Evolutionary conservation across 2,888 invertebrate genomes (phyloP).

Genomic region (Sericinus montela): DNA sequence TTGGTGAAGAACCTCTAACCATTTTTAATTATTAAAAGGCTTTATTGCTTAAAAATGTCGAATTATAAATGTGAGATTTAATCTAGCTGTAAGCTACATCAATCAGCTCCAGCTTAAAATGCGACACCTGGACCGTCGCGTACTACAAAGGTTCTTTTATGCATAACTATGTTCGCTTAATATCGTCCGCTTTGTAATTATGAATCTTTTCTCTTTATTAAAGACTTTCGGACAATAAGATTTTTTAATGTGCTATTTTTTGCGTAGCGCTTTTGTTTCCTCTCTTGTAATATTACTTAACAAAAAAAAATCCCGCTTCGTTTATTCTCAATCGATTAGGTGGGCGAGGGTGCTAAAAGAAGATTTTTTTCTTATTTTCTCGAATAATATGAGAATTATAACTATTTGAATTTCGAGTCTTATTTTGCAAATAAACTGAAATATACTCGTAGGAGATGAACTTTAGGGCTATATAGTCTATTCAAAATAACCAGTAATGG

Average conservation of each 20-base stretch:
- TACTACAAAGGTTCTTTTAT: slow-evolving; percentile 1
- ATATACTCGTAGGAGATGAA: too few species aligned
- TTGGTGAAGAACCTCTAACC: too few species aligned
- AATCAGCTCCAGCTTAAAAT: slow-evolving; percentile 1
- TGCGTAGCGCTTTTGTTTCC: slow-evolving; percentile 14
- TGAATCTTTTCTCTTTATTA: slow-evolving; percentile 18
- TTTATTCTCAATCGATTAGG: slow-evolving; percentile 18
- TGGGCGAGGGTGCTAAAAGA: slow-evolving; percentile 14
- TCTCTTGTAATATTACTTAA: slow-evolving; percentile 13
- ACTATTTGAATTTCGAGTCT: too few species aligned
- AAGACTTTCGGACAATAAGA: slow-evolving; percentile 19
- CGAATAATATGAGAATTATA: too few species aligned
- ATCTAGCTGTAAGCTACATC: background rate
- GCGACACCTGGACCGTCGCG: slow-evolving; percentile 2
- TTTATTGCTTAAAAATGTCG: too few species aligned
- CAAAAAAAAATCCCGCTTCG: slow-evolving; percentile 15
- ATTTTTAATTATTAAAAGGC: too few species aligned
- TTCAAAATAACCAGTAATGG: too few species aligned
- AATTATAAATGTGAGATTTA: too few species aligned
- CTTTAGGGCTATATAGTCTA: too few species aligned
- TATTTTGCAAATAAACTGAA: too few species aligned
- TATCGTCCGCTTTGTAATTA: slow-evolving; percentile 15
- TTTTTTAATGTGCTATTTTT: slow-evolving; percentile 16
- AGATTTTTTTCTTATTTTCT: background rate
- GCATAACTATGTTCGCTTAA: slow-evolving; percentile 8